Conservation (phyloP, 2,113 vertebrate genomes). For the Panthera leo region DNA sequence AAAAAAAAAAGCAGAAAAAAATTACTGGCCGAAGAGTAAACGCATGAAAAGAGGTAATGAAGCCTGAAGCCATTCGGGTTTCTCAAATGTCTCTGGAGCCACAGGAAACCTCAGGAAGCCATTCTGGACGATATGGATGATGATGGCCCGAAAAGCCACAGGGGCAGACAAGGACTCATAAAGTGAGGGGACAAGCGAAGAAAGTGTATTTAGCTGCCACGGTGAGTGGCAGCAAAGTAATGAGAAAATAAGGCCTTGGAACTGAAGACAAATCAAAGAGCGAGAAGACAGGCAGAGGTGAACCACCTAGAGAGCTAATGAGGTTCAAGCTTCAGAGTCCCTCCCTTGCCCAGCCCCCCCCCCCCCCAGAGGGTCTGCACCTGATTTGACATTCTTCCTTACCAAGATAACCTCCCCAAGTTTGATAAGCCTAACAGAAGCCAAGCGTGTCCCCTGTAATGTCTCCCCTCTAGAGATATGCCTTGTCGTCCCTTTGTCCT, state of each 20-base stretch:
- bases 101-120: background rate
- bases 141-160: background rate
- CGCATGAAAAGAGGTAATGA: background rate
- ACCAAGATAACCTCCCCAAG: background rate
- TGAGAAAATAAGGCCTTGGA: slow-evolving; percentile 24
- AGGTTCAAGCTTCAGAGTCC: background rate
- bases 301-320: background rate
- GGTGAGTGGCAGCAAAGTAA: background rate
- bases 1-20: background rate
- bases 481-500: background rate
- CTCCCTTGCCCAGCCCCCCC: background rate
- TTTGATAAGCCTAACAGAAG: background rate
- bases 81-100: background rate
- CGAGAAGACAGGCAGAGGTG: background rate
- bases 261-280: background rate
- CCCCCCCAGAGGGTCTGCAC: background rate
- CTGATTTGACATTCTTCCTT: background rate
- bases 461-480: background rate
- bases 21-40: background rate
- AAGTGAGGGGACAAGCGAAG: slow-evolving; percentile 29
- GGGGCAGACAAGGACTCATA: background rate
- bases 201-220: slow-evolving; percentile 20
- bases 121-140: background rate
- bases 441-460: rapidly evolving
- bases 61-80: background rate